These are phyloP conservation scores for Calameuta filiformis DNA, from an alignment of 2,888 invertebrate species.

Conservation along the genomic window DNA sequence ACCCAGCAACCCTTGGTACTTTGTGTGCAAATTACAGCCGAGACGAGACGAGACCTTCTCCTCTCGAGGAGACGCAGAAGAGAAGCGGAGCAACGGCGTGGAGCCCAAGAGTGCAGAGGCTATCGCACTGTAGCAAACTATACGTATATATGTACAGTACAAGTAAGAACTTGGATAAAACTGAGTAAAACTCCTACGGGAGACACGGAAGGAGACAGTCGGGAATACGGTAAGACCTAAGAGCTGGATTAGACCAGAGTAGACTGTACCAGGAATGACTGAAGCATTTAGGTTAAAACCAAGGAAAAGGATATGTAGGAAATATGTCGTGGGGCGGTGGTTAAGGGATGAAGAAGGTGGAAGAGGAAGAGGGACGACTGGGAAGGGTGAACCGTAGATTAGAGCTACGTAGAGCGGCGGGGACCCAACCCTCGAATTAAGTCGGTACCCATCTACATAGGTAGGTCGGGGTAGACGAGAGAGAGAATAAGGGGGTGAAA, in stretches of 20 bases:
- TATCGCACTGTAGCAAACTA: neutral
- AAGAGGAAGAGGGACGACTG: neutral
- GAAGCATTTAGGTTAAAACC: neutral
- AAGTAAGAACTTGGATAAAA: neutral
- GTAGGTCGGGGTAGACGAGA: constrained; percentile 11
- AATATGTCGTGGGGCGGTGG: neutral
- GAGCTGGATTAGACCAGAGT: neutral
- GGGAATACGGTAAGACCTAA: neutral
- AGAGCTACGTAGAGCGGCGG: neutral
- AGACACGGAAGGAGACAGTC: neutral
- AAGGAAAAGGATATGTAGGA: neutral
- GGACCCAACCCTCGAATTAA: constrained; percentile 21
- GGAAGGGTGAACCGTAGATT: neutral
- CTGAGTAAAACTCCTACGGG: neutral
- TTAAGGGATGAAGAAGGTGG: neutral
- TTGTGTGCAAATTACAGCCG: constrained; percentile 64
- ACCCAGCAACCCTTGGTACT: constrained; percentile 48
- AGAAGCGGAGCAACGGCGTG: neutral
- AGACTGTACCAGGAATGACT: neutral
- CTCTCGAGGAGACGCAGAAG: neutral
- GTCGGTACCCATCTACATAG: constrained; percentile 14
- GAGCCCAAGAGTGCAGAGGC: neutral
- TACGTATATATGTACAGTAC: neutral
- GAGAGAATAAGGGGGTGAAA: neutral
- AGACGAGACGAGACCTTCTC: constrained; percentile 44